Evolutionary conservation across 2,797 vertebrate species (phyloP).

Genomic region (Mormyrops boulengeri): DNA sequence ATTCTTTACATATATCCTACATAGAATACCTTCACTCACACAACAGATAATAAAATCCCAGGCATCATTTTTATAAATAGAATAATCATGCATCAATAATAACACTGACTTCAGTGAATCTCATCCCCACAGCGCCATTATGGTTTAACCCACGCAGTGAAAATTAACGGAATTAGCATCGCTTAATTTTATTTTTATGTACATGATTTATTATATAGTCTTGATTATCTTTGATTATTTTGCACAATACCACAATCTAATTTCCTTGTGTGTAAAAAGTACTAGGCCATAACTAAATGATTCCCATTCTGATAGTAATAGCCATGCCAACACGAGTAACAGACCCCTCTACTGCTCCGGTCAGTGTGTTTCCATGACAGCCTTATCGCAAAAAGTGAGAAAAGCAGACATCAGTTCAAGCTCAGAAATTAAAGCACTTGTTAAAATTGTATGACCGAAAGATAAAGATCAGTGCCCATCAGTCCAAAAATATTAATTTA

Average conservation of each 20-base stretch:
- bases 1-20: not conserved
- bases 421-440: not conserved
- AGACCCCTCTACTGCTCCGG: not conserved
- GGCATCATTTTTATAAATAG: not conserved
- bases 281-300: not conserved
- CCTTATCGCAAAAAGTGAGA: not conserved
- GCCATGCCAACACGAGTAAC: not conserved
- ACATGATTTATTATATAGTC: not conserved
- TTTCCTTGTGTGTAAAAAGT: not conserved
- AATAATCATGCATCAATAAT: not conserved
- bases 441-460: not conserved
- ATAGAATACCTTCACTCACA: not conserved
- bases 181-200: not conserved
- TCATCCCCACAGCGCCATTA: not conserved
- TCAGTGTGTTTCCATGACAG: not conserved
- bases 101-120: not conserved
- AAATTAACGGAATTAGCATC: not conserved
- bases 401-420: not conserved
- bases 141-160: not conserved
- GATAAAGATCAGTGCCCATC: not conserved
- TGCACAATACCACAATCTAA: not conserved
- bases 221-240: not conserved
- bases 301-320: not conserved
- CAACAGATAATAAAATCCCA: not conserved
- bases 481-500: not conserved